Evolutionary conservation across 1,140 invertebrate species (phyloP).

Genomic region (Anoplolepis gracilipes): DNA sequence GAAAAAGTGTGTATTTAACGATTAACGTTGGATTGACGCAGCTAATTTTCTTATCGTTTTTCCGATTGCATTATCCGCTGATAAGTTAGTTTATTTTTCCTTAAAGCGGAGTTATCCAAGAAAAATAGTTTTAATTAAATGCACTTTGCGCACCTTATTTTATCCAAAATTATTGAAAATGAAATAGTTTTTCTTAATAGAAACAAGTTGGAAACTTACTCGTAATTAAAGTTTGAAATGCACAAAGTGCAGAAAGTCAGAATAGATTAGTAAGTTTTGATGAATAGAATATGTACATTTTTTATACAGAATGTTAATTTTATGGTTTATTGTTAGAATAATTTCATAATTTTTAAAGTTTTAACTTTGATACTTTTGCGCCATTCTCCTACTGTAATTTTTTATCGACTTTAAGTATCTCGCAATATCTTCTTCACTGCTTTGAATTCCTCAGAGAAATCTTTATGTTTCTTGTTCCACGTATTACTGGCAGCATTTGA

Average conservation of each 20-base stretch:
- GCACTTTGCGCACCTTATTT: neutral
- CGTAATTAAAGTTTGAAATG: neutral
- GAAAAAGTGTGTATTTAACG: neutral
- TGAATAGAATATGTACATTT: neutral
- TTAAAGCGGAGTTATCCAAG: neutral
- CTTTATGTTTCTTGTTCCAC: slow-evolving; percentile 1
- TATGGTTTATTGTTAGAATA: neutral
- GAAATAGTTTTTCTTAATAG: neutral
- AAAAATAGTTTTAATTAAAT: neutral
- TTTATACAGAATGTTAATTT: neutral
- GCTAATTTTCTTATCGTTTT: slow-evolving; percentile 8
- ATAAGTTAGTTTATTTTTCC: neutral
- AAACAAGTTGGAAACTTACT: neutral
- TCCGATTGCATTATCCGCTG: neutral
- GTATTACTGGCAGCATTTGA: neutral
- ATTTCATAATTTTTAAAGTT: neutral
- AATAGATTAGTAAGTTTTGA: neutral
- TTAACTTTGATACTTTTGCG: neutral
- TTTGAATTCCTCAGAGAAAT: slow-evolving; percentile 36
- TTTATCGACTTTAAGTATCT: neutral
- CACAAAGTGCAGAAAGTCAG: neutral
- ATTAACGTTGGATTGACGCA: neutral
- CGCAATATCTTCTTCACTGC: slow-evolving; percentile 7
- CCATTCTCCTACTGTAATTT: slow-evolving; percentile 2
- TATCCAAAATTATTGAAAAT: neutral